A percentile compares a stretch with the other conserved stretches of the same genome.
Evolutionary conservation across 2,797 vertebrate genomes (phyloP).

Genomic region (Hoplostethus mediterraneus): DNA sequence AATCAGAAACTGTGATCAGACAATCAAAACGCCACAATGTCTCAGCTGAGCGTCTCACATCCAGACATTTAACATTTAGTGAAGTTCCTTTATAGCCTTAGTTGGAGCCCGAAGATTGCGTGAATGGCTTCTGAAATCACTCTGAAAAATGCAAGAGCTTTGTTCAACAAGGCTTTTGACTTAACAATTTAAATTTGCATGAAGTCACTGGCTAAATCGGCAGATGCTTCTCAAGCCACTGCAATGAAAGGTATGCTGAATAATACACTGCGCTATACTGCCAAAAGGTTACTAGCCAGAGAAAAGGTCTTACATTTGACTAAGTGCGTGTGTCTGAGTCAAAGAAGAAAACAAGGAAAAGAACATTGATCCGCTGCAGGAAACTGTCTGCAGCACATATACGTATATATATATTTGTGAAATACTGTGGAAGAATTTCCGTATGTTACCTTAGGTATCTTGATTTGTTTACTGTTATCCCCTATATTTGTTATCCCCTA

Average conservation of each 20-base stretch:
- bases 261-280: constrained; percentile 64
- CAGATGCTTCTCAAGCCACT: constrained; percentile 41
- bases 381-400: not conserved
- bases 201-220: constrained; percentile 50
- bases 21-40: constrained; percentile 50
- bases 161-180: constrained; percentile 64
- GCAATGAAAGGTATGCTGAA: constrained; percentile 59
- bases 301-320: constrained; percentile 34
- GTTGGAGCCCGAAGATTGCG: constrained; percentile 29
- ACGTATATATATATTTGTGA: constrained; percentile 35
- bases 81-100: constrained; percentile 50
- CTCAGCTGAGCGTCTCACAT: not conserved
- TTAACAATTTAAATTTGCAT: constrained; percentile 70
- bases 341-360: constrained; percentile 25
- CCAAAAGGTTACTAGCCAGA: constrained; percentile 34
- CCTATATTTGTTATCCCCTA: no score
- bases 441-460: no score
- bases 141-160: constrained; percentile 72
- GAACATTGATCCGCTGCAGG: constrained; percentile 4
- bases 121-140: constrained; percentile 46
- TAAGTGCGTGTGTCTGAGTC: constrained; percentile 13
- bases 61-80: constrained; percentile 63
- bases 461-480: no score
- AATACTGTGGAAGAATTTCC: not conserved
- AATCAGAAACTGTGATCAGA: constrained; percentile 44